Evolutionary conservation across 2,888 invertebrate species (phyloP), one percentile per base, ranked within the genome.

Genomic region (Terebella lapidaria): DNA sequence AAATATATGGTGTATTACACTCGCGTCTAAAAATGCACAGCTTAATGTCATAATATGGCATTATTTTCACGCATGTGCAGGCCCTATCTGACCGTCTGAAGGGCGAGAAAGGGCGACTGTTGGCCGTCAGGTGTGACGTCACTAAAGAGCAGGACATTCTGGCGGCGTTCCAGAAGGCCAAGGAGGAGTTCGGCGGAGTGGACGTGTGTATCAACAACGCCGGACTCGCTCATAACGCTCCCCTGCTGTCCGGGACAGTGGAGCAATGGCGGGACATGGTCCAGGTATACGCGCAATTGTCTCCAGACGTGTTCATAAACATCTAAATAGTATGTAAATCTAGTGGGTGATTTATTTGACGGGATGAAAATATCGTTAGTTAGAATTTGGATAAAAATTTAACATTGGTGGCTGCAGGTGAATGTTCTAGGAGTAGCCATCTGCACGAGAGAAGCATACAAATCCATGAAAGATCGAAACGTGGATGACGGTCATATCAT

Each of bases 51-150:
- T n/a, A n/a, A n/a, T n/a, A n/a, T n/a, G n/a, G n/a, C n/a, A n/a
- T n/a, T n/a, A n/a, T n/a, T 35, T 35, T 35, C n/a, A 35, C n/a
- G 10, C 10, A 35, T 35, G 10, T 35, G 10, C 42, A 35, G 42
- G n/a, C 10, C n/a, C 42, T 35, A 10, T 35, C 10, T 35, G 42
- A 15, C 10, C 10, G n/a, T 10, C 42, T 35, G 42, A 35, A 35
- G 10, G 42, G 42, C n/a, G 42, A 35, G n/a, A 35, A 35, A 15
- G 42, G 42, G 10, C 10, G 42, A 10, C n/a, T 35, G n/a, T 35
- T 35, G 42, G 42, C 42, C 42, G 42, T 49, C 5, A 49, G 20
- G 20, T 49, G 49, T 49, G 49, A 49, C 49, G 49, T 49, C 49
- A 49, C 49, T 18, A 49, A 49, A 10, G 49, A 49, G 22, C 15